Evolutionary conservation across 2,888 invertebrate species (phyloP).

Genomic region (Beris chalybata): DNA sequence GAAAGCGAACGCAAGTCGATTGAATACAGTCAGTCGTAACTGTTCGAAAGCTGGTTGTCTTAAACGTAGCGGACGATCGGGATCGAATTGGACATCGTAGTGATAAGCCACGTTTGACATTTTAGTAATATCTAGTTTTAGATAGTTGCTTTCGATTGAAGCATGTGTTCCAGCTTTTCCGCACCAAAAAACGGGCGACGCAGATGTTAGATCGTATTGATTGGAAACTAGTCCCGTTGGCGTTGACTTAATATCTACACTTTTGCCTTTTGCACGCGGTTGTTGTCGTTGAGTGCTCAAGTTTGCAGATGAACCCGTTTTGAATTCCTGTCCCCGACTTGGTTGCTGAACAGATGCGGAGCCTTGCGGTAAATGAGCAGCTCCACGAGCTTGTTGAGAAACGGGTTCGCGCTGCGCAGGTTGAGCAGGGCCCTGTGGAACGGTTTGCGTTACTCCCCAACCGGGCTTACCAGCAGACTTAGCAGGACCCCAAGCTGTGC

Average conservation of each 20-base stretch:
- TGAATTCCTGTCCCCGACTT: background rate
- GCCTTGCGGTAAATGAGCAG: background rate
- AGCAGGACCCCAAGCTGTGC: background rate
- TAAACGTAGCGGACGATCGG: conserved; percentile 70
- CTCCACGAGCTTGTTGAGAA: background rate
- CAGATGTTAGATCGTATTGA: too few relatives aligned
- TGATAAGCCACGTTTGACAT: conserved; percentile 63
- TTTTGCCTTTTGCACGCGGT: too few relatives aligned
- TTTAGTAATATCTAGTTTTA: conserved; percentile 60
- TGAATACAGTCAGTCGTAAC: conserved; percentile 46
- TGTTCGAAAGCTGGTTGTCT: conserved; percentile 58
- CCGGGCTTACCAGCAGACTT: background rate
- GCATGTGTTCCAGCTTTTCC: conserved; percentile 53
- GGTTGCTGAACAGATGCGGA: conserved; percentile 1
- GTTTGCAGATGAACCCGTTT: too few relatives aligned
- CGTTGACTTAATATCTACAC: too few relatives aligned
- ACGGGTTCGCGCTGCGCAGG: background rate
- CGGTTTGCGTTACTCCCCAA: background rate
- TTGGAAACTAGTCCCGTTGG: too few relatives aligned
- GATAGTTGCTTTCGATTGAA: conserved; percentile 65
- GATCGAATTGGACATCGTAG: conserved; percentile 77
- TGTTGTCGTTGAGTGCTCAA: too few relatives aligned
- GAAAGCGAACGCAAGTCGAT: conserved; percentile 63
- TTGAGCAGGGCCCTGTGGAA: background rate
- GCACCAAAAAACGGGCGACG: background rate